These are phyloP conservation scores for Melanotaenia maccullochi DNA, from an alignment of 2,797 vertebrate genomes.

Conservation along the genomic window DNA sequence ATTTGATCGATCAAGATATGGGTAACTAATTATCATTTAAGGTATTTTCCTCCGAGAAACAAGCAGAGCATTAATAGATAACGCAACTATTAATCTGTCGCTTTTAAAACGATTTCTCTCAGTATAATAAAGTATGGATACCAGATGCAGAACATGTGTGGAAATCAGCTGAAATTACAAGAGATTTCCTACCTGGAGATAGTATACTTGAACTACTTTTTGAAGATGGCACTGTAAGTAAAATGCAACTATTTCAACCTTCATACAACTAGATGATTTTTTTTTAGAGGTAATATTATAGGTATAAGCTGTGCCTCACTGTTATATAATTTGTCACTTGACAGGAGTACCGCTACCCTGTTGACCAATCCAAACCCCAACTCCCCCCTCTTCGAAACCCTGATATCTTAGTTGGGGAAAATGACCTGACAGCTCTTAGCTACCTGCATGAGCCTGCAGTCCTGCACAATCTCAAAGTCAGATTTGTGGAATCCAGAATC, in stretches of 20 bases:
- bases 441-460: slow-evolving; percentile 97
- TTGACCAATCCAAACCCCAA: slow-evolving; percentile 79
- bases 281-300: slow-evolving; percentile 1
- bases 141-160: slow-evolving; percentile 92
- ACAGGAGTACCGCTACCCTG: slow-evolving; percentile 85
- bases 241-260: slow-evolving; percentile 15
- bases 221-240: slow-evolving; percentile 92
- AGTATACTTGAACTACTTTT: slow-evolving; percentile 83
- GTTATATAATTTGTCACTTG: slow-evolving; percentile 24
- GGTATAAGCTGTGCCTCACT: slow-evolving; percentile 15
- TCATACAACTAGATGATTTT: background rate
- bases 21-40: background rate
- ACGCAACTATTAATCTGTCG: background rate
- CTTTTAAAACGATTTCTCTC: background rate
- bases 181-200: slow-evolving; percentile 86
- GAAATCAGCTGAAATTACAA: slow-evolving; percentile 93
- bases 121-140: slow-evolving; percentile 99
- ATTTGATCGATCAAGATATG: background rate
- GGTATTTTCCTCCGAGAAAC: no score
- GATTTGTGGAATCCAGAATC: slow-evolving; percentile 94
- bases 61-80: background rate
- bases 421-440: slow-evolving; percentile 98
- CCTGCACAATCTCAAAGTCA: slow-evolving; percentile 95
- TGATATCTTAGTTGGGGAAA: slow-evolving; percentile 98
- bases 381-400: slow-evolving; percentile 95